Evolutionary conservation across 2,888 invertebrate genomes (phyloP).

Genomic region (Hyles lineata): DNA sequence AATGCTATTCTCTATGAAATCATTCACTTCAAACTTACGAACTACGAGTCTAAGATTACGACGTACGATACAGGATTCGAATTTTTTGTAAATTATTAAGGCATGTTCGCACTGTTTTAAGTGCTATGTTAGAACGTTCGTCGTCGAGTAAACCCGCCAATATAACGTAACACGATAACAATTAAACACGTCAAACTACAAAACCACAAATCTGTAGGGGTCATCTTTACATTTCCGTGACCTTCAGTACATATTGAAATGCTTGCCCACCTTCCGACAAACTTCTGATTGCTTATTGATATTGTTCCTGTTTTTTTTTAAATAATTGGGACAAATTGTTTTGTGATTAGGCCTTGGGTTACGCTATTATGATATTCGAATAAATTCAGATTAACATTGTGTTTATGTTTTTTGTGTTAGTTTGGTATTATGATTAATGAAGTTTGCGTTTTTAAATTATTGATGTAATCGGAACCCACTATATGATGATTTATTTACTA

Average conservation of each 20-base stretch:
- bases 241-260: conserved; percentile 47
- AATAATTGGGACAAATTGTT: conserved; percentile 14
- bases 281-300: conserved; percentile 27
- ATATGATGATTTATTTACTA: too few relatives aligned
- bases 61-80: too few relatives aligned
- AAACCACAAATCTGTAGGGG: conserved; percentile 60
- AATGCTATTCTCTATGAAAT: too few relatives aligned
- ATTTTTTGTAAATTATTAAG: too few relatives aligned
- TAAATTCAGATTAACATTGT: not conserved
- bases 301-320: conserved; percentile 21
- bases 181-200: conserved; percentile 65
- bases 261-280: conserved; percentile 24
- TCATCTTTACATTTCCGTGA: conserved; percentile 45
- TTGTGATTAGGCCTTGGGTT: not conserved
- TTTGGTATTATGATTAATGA: not conserved
- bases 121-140: not conserved
- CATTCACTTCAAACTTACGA: too few relatives aligned
- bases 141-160: too few relatives aligned
- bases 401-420: not conserved
- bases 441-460: too few relatives aligned
- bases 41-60: too few relatives aligned
- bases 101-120: too few relatives aligned
- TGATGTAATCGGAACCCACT: too few relatives aligned
- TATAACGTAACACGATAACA: not conserved
- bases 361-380: not conserved